Evolutionary conservation across 1,140 invertebrate genomes (phyloP).

Genomic region (Aphaenogaster floridana): DNA sequence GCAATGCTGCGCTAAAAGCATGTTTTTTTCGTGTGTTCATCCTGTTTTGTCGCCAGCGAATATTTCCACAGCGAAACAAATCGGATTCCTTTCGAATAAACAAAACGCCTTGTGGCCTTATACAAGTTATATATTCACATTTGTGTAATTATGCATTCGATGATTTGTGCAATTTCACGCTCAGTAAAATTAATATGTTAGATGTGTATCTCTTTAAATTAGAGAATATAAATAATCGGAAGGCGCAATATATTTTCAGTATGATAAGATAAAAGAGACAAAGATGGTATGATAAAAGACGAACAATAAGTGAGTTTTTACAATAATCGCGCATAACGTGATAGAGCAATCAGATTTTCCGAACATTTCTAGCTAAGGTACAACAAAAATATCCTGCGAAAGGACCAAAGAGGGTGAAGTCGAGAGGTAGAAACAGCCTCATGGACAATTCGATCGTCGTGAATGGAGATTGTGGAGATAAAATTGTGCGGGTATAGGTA

Average conservation of each 20-base stretch:
- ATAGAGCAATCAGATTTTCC: slow-evolving; percentile 35
- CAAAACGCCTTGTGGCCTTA: not conserved
- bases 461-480: slow-evolving; percentile 69
- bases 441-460: slow-evolving; percentile 50
- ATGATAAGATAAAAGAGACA: not conserved
- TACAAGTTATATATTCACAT: not conserved
- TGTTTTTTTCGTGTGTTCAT: not conserved
- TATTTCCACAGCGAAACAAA: not conserved
- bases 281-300: not conserved
- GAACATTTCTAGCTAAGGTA: not conserved
- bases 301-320: not conserved
- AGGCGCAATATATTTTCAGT: not conserved
- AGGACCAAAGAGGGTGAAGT: not conserved
- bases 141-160: not conserved
- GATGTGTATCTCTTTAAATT: not conserved
- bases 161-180: not conserved
- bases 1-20: slow-evolving; percentile 28
- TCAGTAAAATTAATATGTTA: not conserved
- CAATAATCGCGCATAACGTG: not conserved
- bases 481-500: slow-evolving; percentile 63
- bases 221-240: not conserved
- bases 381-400: slow-evolving; percentile 4
- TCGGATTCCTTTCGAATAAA: slow-evolving; percentile 1
- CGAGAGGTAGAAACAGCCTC: slow-evolving; percentile 38
- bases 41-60: slow-evolving; percentile 3